phyloP scores from a whole-genome alignment of 2,797 vertebrate genomes.

The Chromobotia macracanthus region DNA sequence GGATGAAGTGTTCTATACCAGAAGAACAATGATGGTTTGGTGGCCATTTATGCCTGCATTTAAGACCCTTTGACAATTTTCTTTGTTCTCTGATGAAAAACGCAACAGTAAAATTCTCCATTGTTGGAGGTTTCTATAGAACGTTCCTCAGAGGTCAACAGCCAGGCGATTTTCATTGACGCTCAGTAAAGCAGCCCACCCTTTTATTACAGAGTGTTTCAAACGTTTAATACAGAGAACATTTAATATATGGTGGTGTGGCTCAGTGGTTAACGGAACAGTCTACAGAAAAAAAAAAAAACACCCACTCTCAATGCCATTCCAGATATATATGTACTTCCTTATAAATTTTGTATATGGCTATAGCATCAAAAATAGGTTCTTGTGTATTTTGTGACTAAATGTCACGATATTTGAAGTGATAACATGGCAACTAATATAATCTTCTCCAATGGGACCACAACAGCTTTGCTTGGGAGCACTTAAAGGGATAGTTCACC shows the following conservation, averaged over 20 bases:
- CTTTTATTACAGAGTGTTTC: not conserved
- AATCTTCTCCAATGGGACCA: no score
- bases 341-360: no score
- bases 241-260: not conserved
- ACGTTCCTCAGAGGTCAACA: not conserved
- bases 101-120: slow-evolving; percentile 14
- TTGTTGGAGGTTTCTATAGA: not conserved
- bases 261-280: not conserved
- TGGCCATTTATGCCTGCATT: slow-evolving; percentile 42
- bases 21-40: slow-evolving; percentile 52
- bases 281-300: no score
- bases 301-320: no score
- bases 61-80: slow-evolving; percentile 45
- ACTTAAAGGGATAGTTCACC: no score
- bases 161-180: not conserved
- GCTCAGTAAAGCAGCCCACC: not conserved
- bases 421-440: no score
- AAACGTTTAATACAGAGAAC: not conserved
- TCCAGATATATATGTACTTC: no score
- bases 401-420: no score
- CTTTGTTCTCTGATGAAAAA: slow-evolving; percentile 59
- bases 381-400: no score
- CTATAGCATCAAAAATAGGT: no score
- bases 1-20: slow-evolving; percentile 33
- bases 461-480: no score